Evolutionary conservation across 2,113 vertebrate species (phyloP).

Genomic region (Hemichromis elongatus): DNA sequence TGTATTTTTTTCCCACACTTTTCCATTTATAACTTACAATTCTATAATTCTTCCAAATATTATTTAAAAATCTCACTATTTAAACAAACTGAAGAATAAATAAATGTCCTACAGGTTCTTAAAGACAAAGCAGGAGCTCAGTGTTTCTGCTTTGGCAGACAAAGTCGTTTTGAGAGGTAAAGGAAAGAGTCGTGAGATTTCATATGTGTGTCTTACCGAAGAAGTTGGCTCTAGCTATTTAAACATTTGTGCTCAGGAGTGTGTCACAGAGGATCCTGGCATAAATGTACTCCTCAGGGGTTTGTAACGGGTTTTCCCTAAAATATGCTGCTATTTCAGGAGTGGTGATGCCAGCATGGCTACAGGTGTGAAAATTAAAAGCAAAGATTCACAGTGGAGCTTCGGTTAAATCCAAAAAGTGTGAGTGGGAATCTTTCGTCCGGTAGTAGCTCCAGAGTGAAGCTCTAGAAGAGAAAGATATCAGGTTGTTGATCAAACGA

Average conservation of each 20-base stretch:
- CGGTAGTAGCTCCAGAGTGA: background rate
- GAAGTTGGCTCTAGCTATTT: background rate
- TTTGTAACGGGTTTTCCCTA: background rate
- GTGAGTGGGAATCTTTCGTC: background rate
- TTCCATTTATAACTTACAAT: background rate
- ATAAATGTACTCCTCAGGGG: background rate
- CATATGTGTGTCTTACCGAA: background rate
- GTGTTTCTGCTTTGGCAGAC: background rate
- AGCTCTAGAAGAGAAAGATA: background rate
- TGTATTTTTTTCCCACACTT: background rate
- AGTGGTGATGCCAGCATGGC: background rate
- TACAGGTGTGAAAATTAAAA: background rate
- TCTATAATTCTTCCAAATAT: background rate
- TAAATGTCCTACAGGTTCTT: background rate
- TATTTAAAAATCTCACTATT: background rate
- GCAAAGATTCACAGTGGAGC: background rate
- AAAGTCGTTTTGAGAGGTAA: background rate
- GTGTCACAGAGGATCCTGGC: background rate
- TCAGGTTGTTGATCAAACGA: background rate
- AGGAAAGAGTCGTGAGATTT: background rate
- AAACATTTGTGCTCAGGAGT: background rate
- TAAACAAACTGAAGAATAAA: background rate
- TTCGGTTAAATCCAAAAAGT: background rate
- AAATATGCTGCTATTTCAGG: background rate
- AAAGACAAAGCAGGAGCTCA: background rate